These are phyloP conservation scores for Gambelia wislizenii DNA, from an alignment of 2,797 vertebrate genomes.

Conservation along the genomic window DNA sequence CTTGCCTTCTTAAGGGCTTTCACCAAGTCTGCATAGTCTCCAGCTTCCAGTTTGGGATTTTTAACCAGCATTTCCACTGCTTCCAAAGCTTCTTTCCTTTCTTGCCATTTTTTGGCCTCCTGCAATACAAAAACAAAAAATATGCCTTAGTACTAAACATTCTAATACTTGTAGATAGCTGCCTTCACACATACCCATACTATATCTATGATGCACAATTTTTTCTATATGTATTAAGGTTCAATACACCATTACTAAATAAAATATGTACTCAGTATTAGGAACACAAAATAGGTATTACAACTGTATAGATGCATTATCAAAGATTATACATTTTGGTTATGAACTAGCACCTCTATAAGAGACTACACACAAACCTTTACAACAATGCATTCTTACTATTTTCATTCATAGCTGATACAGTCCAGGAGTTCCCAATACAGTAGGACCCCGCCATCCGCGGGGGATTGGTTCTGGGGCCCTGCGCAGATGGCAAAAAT, in stretches of 20 bases:
- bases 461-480: no score
- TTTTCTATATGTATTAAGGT: neutral
- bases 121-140: conserved; percentile 68
- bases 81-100: conserved; percentile 96
- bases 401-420: neutral
- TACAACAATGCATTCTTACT: neutral
- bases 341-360: neutral
- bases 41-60: conserved; percentile 93
- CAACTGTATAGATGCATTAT: neutral
- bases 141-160: neutral
- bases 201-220: no score
- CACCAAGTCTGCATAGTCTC: conserved; percentile 95
- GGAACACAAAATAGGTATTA: neutral
- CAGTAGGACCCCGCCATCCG: no score
- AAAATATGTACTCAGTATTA: neutral
- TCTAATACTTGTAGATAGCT: neutral
- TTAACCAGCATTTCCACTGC: conserved; percentile 89
- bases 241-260: neutral
- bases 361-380: neutral
- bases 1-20: conserved; percentile 95
- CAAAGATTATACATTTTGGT: neutral
- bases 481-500: no score
- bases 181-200: neutral
- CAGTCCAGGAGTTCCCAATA: neutral
- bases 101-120: conserved; percentile 99